Base-by-base conservation (phyloP, 2,888 invertebrate genomes). In the Hetaerina titia region DNA sequence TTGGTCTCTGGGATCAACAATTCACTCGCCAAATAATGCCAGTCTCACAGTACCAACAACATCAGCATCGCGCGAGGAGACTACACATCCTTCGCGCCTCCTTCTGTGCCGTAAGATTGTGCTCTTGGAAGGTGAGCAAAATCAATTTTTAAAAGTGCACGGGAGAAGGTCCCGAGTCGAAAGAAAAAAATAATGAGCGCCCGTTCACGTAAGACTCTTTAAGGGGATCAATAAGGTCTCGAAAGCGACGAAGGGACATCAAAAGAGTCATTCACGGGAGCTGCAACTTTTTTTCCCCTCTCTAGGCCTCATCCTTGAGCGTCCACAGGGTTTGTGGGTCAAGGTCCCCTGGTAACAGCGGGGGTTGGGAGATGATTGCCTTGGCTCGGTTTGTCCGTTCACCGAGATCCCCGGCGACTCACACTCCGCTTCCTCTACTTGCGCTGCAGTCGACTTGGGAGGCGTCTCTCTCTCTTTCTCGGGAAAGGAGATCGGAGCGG, bases 211-310 rank as follows among this genome's bases (percentile, higher is more conserved):
- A 81, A 74, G 81, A 31, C 81, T 31, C 81, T 81, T 81, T 81
- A 81, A 81, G 11, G 81, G 31, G 81, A 81, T 81, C 81, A 81
- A 81, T 81, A 81, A 81, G 81, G 25, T 81, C 81, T 31, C 31
- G 81, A 25, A 31, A 15, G 81, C 81, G 13, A 31, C 25, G 13
- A 22, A 13, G 25, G 81, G 81, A 31, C 31, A 22, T 15, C 4
- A 81, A 81, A 81, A 81, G 7, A 31, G 25, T 15, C 81, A 81
- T 81, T 15, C 31, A 31, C 31, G 31, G 81, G 81, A 81, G 81
- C 31, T n/a, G 31, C 25, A 13, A 19, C 69, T 81, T 81, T 31
- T 13, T 81, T 31, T 31, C 1, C 15, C 31, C 4, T 81, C 31
- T 81, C 81, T 17, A 2, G 17, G 60, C 60, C 60, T 31, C 81